Base-by-base conservation (phyloP, 2,888 invertebrate genomes). In the Proisotoma minuta region DNA sequence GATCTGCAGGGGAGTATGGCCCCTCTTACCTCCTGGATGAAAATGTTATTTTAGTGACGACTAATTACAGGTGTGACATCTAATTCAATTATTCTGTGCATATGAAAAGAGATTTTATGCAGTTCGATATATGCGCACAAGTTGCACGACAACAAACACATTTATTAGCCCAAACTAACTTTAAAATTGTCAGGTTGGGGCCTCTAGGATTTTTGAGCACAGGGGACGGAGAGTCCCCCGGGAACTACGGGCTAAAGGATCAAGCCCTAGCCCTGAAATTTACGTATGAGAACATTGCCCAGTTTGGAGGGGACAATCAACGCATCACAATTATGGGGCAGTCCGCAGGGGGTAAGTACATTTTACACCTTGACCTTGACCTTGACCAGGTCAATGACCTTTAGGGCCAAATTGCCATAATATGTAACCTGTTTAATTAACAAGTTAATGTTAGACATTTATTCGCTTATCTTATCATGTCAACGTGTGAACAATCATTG, bases 241-340 rank as follows among this genome's bases (percentile, higher is more conserved):
- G 68, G 29, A 70, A 64, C 40, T 60, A 47, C 51, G 70, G 69
- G 1, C 48, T 54, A 43, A 67, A 66, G 27, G 71, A 71, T 39
- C 68, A 69, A 53, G 68, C 66, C 1, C 29, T 69, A n/a, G 59
- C 64, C n/a, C 54, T 71, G 1, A 51, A 71, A 52, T 71, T 65
- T 65, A 62, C 68, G 2, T 43, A 71, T 29, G 66, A 71, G 15
- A 65, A 68, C 24, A 68, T 68, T 53, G 51, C 20, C 1, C 52
- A 39, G 3, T 69, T 69, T 53, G 68, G 68, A 1, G 68, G 68
- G 0, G 63, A 68, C 26, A 56, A 56, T 1, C 34, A 23, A 15
- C n/a, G 53, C 15, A 26, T 69, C 8, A 66, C 62, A 1, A 28
- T 67, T 2, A 50, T 64, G 47, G 60, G 54, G 1, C 65, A 65